These are phyloP conservation scores for Caretta caretta DNA, from an alignment of 2,113 vertebrate species.

Conservation along the genomic window DNA sequence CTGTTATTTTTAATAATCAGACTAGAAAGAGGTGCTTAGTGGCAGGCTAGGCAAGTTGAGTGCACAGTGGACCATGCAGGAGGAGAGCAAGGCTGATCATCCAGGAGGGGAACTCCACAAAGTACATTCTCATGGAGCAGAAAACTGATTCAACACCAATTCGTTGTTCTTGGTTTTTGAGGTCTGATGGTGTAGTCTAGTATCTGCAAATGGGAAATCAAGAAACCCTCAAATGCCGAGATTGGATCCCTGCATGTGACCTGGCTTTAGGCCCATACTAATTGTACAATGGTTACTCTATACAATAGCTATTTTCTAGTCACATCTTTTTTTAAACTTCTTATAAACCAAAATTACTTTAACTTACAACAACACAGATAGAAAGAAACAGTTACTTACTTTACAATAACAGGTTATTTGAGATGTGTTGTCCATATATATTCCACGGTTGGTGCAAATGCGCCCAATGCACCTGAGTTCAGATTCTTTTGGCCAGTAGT, in stretches of 20 bases:
- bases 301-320: not conserved
- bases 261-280: not conserved
- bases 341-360: not conserved
- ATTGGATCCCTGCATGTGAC: not conserved
- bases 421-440: not conserved
- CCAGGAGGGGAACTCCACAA: not conserved
- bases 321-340: not conserved
- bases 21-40: not conserved
- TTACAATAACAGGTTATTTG: not conserved
- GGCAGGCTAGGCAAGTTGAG: not conserved
- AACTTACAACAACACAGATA: not conserved
- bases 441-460: not conserved
- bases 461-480: not conserved
- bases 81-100: not conserved
- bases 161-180: not conserved
- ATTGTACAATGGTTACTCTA: not conserved
- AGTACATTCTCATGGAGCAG: not conserved
- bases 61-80: not conserved
- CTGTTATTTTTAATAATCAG: not conserved
- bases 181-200: not conserved
- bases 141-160: not conserved
- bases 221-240: not conserved
- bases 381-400: not conserved
- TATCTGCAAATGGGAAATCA: not conserved
- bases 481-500: not conserved